Percentiles rank a stretch among this genome's conserved stretches.
phyloP scores from a whole-genome alignment of 1,140 invertebrate species.

The Musca vetustissima region DNA sequence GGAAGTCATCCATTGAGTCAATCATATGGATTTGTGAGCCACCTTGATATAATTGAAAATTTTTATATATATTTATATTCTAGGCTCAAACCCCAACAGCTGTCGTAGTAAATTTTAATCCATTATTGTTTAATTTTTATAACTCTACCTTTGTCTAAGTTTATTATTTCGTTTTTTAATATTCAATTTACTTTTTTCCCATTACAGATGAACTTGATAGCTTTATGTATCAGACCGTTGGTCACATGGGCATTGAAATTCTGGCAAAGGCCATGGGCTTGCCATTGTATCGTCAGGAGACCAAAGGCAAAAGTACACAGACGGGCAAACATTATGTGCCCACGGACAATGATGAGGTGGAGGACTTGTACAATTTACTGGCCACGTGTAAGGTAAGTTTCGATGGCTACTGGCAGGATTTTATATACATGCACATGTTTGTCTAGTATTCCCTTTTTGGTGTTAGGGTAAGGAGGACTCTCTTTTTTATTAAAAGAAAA shows the following conservation, averaged over 20 bases:
- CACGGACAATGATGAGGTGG: slow-evolving; percentile 95
- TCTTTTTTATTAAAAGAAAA: too few species aligned
- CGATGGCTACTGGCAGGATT: not conserved
- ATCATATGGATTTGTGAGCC: too few species aligned
- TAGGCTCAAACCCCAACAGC: too few species aligned
- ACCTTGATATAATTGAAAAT: too few species aligned
- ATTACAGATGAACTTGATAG: slow-evolving; percentile 91
- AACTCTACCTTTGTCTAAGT: too few species aligned
- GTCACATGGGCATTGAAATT: slow-evolving; percentile 88
- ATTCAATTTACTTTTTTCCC: slow-evolving; percentile 11
- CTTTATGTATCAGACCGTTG: slow-evolving; percentile 99
- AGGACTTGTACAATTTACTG: slow-evolving; percentile 90
- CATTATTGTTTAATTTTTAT: too few species aligned
- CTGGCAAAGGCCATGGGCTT: slow-evolving; percentile 93
- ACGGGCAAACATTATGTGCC: slow-evolving; percentile 82
- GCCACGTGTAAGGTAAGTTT: slow-evolving; percentile 75
- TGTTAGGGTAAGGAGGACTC: too few species aligned
- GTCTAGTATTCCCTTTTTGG: too few species aligned
- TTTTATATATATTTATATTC: too few species aligned
- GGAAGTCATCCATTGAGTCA: too few species aligned
- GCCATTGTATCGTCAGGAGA: slow-evolving; percentile 84
- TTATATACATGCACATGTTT: not conserved
- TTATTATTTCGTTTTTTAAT: slow-evolving; percentile 18
- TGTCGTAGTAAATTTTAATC: too few species aligned
- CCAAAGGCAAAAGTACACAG: slow-evolving; percentile 77